Percentiles rank a stretch among this genome's conserved stretches.
Conservation (phyloP, 2,113 vertebrate species). For the Bambusicola thoracicus region DNA sequence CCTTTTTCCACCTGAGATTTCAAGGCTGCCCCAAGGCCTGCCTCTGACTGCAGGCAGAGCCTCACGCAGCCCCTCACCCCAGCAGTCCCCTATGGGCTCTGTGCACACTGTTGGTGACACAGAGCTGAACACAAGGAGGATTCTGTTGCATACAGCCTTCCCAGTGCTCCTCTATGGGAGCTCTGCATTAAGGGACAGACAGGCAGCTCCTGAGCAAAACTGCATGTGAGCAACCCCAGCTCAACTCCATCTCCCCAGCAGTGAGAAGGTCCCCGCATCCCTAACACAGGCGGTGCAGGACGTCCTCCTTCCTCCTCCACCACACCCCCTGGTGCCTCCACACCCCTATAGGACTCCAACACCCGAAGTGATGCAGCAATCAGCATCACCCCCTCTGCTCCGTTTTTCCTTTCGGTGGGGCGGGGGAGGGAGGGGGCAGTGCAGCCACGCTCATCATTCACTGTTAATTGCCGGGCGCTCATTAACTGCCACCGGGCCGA, state of each 20-base stretch:
- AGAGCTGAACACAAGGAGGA: neutral
- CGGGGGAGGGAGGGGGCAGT: neutral
- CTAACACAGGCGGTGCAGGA: too few species aligned
- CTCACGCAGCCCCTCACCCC: neutral
- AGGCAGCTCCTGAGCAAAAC: neutral
- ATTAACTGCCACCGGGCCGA: accelerated
- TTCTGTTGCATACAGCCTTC: neutral
- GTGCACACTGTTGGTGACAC: accelerated
- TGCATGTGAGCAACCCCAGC: accelerated
- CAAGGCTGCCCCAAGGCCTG: too few species aligned
- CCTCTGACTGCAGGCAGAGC: too few species aligned
- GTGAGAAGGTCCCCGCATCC: neutral
- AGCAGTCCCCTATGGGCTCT: neutral
- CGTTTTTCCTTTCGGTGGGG: neutral
- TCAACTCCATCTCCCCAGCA: neutral
- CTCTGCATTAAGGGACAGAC: accelerated
- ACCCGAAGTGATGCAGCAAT: neutral
- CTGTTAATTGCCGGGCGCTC: neutral
- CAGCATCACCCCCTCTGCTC: neutral
- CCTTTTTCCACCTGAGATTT: neutral
- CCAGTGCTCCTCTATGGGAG: neutral
- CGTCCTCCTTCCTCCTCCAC: neutral
- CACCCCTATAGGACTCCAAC: neutral
- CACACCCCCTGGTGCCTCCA: neutral
- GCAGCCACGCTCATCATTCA: neutral